phyloP scores from a whole-genome alignment of 2,797 vertebrate genomes.

The Denticeps clupeoides region DNA sequence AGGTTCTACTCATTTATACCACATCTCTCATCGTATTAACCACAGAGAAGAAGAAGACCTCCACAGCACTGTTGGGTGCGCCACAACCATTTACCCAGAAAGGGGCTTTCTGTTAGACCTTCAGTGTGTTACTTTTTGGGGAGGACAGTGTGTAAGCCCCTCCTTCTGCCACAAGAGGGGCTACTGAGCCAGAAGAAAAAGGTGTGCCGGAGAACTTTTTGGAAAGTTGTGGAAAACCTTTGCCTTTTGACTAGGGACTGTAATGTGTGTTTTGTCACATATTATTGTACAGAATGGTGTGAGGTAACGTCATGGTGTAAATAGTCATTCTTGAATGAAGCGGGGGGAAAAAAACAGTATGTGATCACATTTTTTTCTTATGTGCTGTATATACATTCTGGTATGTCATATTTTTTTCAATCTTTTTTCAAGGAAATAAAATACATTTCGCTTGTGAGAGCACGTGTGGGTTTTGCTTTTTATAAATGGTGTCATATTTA shows the following conservation, averaged over 20 bases:
- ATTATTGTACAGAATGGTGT: constrained; percentile 42
- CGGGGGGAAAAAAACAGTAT: constrained; percentile 21
- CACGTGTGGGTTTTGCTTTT: not conserved
- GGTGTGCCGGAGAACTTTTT: constrained; percentile 14
- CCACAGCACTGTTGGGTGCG: too few relatives aligned
- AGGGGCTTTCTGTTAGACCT: too few relatives aligned
- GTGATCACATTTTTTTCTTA: constrained; percentile 50
- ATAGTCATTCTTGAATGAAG: constrained; percentile 35
- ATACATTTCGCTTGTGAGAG: constrained; percentile 53
- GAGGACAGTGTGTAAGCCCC: constrained; percentile 21
- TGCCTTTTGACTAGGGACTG: constrained; percentile 47
- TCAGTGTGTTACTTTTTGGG: too few relatives aligned
- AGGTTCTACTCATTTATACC: too few relatives aligned
- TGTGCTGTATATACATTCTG: constrained; percentile 57
- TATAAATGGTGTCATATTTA: too few relatives aligned
- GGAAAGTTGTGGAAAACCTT: constrained; percentile 16
- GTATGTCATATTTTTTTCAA: constrained; percentile 53
- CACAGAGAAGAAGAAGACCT: too few relatives aligned
- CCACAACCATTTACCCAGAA: too few relatives aligned
- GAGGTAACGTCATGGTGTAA: constrained; percentile 36
- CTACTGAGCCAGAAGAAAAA: constrained; percentile 33
- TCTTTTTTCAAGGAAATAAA: constrained; percentile 42
- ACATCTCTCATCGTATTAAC: too few relatives aligned
- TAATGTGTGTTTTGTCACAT: constrained; percentile 35
- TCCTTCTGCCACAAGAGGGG: constrained; percentile 23